Evolutionary conservation across 2,113 vertebrate species (phyloP), one percentile per base, ranked within the genome.

Genomic region (Piprites chloris): DNA sequence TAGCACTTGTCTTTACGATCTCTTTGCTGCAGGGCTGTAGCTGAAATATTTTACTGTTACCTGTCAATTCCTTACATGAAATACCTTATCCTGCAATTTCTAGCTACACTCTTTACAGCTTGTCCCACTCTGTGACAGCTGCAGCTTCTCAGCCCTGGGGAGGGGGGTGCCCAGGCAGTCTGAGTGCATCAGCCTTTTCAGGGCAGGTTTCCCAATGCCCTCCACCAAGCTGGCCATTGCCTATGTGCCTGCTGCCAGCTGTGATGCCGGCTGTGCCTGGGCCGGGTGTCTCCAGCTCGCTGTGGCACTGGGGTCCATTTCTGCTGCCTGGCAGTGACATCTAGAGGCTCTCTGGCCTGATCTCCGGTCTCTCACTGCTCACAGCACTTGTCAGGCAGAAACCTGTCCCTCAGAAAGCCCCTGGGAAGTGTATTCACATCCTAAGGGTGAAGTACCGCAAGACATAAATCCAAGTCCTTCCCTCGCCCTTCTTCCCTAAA

Each of bases 301-400:
- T 8, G 46, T 74, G 56, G 39, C 56, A 35, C 44, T 26, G 27
- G 47, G 62, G 63, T 63, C 41, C 28, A 7, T 83, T 95, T 92
- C 32, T 67, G 63, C 90, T 97, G 80, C 44, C 27, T 55, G 72
- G 89, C 69, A 95, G 93, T 95, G 98, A 90, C 98, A 97, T 87
- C 97, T 97, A 94, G 95, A 96, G 97, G 95, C 63, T 82, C 33
- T 24, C 20, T 37, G n/a, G 22, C 13, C 52, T 37, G 79, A 80
- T 77, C 62, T 86, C 46, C 61, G 4, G 2, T 23, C 42, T 79
- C 55, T 73, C 52, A 2, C 69, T 75, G 44, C 28, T 85, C 2
- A 0, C 52, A 91, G 61, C 33, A 1, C 18, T 19, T 14, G 9
- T 28, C 69, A n/a, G 9, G 3, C n/a, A 63, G 37, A 50, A 73